Base-by-base conservation (phyloP, 2,888 invertebrate genomes). In the Pomacea canaliculata region DNA sequence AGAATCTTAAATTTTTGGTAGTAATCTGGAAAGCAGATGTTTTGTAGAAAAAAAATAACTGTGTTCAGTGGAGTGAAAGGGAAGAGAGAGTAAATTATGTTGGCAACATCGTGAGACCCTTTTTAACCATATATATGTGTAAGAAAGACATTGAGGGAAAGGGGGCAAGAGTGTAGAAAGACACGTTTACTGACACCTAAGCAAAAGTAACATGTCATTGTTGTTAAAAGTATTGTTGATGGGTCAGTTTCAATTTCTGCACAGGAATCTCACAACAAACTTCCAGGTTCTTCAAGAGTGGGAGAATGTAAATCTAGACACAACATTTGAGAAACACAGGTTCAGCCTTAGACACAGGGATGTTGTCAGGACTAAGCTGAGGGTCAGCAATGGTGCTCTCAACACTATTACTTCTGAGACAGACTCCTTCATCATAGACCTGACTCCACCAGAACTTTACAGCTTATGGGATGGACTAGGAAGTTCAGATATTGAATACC, bases 261-360 rank as follows among this genome's bases (percentile, higher is more conserved):
- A 13, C 51, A 65, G 65, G 4, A 67, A 68, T 9, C 13, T 63
- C 48, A 60, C 48, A 8, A 1, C 7, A n/a, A 23, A 23, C 18
- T 67, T 76, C 46, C 27, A 69, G n/a, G 51, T 77, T 0, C 60
- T 82, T 10, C 73, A 77, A 62, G 79, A 82, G 65, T 84, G 82
- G 82, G 71, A 80, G 10, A 76, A 76, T n/a, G 76, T 83, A 48
- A 73, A 79, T 18, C 79, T 76, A n/a, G 75, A 78, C 1, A 51
- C 71, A 7, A 66, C 74, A 18, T 82, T 84, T 23, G 80, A 81
- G 48, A 85, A 84, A 83, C 77, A 85, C 70, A 83, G 85, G 73
- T 82, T 85, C 73, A 82, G 85, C 72, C 78, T 86, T 7, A 67
- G 83, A n/a, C 87, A 87, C 74, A 78, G 83, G 23, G 85, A 85